Conservation (phyloP, 2,888 invertebrate genomes). For the Papilio gigon region DNA sequence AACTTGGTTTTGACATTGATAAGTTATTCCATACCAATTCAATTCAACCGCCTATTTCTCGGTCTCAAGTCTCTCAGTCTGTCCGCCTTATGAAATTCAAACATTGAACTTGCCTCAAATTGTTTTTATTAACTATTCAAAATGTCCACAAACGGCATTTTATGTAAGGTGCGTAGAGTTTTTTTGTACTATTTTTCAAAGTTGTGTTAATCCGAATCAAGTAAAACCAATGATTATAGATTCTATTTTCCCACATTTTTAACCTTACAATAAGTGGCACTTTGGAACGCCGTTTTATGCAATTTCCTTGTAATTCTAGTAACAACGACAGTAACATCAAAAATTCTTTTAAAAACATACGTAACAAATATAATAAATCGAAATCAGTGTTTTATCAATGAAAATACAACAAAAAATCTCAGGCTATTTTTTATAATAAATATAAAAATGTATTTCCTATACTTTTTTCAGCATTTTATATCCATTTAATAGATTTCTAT, state of each 20-base stretch:
- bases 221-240: background rate
- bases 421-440: too few species aligned
- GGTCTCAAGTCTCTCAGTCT: too few species aligned
- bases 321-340: background rate
- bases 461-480: background rate
- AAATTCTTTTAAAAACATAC: background rate
- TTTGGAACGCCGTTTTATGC: background rate
- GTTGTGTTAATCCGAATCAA: background rate
- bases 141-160: constrained; percentile 45
- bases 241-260: background rate
- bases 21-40: background rate
- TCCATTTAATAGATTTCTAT: background rate
- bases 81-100: background rate
- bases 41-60: background rate
- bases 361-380: too few species aligned
- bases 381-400: too few species aligned
- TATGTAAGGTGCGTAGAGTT: constrained; percentile 44
- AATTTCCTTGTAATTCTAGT: background rate
- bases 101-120: background rate
- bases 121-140: constrained; percentile 16
- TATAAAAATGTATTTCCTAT: too few species aligned
- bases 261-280: background rate
- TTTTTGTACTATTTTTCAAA: constrained; percentile 7
- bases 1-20: background rate
- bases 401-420: too few species aligned